These are phyloP conservation scores for Dendrolimus pini DNA, from an alignment of 2,888 invertebrate species.

Conservation along the genomic window DNA sequence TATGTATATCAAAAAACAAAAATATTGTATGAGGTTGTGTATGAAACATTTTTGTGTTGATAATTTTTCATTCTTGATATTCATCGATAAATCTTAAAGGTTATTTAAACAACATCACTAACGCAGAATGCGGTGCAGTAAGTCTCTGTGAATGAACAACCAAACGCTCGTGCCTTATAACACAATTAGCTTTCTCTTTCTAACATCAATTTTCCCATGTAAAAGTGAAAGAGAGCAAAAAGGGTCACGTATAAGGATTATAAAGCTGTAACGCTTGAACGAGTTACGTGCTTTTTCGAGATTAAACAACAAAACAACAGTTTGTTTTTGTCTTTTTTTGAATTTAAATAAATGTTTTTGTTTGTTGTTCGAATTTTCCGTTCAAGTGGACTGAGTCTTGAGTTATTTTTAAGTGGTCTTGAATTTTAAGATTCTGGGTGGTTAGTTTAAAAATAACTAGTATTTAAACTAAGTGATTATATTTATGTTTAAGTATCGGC, in stretches of 20 bases:
- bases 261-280: conserved; percentile 49
- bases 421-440: no score
- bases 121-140: conserved; percentile 65
- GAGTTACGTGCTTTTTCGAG: conserved; percentile 31
- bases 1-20: no score
- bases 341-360: no score
- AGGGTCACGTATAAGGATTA: conserved; percentile 46
- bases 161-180: conserved; percentile 27
- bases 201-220: background rate
- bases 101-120: conserved; percentile 35
- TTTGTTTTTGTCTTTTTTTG: conserved; percentile 7
- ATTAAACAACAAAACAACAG: conserved; percentile 31
- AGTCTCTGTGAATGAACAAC: conserved; percentile 65
- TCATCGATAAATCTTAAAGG: conserved; percentile 16
- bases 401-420: no score
- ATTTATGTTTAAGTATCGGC: no score
- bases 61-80: background rate
- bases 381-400: background rate
- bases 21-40: background rate
- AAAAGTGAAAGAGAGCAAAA: conserved; percentile 22
- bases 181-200: conserved; percentile 6
- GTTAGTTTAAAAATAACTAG: no score
- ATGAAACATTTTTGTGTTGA: background rate
- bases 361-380: conserved; percentile 3
- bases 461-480: no score